Evolutionary conservation across 2,797 vertebrate genomes (phyloP).

Genomic region (Tapera naevia): DNA sequence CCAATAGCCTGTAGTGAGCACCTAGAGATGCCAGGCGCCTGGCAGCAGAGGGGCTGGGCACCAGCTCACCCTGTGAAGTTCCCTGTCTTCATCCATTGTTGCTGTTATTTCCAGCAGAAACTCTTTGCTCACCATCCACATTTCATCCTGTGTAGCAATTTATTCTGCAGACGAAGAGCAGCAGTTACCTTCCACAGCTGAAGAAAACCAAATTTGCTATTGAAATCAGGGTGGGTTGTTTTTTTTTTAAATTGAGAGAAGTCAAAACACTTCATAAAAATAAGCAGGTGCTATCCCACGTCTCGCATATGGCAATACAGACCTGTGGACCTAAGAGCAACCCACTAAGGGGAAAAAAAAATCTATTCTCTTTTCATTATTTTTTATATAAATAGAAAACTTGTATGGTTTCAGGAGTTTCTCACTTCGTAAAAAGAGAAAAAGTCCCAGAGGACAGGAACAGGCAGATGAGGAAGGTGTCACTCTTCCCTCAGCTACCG

Average conservation of each 20-base stretch:
- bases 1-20: not conserved
- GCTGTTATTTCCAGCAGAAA: not conserved
- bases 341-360: not conserved
- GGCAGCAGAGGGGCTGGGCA: not conserved
- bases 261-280: not conserved
- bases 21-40: not conserved
- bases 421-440: not conserved
- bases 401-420: not conserved
- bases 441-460: not conserved
- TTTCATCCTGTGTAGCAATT: not conserved
- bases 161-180: not conserved
- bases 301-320: not conserved
- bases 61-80: fast-evolving
- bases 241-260: not conserved
- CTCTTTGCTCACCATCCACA: not conserved
- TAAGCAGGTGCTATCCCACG: not conserved
- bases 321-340: not conserved
- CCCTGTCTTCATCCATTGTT: not conserved
- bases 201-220: not conserved
- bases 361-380: not conserved
- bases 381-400: not conserved
- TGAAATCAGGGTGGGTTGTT: not conserved
- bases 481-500: not conserved
- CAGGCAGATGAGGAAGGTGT: not conserved
- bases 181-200: fast-evolving